Evolutionary conservation across 2,797 vertebrate species (phyloP), one percentile per base, ranked within the genome.

Genomic region (Acipenser ruthenus): DNA sequence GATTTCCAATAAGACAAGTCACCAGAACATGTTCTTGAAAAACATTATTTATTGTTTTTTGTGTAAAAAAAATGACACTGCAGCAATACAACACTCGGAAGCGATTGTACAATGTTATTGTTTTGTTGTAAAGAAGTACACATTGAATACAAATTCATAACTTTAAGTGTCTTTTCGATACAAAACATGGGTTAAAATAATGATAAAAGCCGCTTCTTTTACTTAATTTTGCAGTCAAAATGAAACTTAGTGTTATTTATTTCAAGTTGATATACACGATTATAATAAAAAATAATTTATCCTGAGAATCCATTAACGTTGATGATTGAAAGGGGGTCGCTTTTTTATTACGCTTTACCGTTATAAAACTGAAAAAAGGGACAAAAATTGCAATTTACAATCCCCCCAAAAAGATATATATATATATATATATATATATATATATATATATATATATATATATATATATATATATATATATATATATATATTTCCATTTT

Each of bases 1-100:
- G 23, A 37, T 37, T 37, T 37, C 23, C 68, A 75, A 83, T 62
- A 73, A 79, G 72, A 72, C 64, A 65, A 74, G 78, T 73, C 8
- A 75, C 78, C 79, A 81, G 82, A 73, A 67, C 63, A 70, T 82
- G 23, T 78, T 86, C 89, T 89, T 89, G 74, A 77, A 93, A 94
- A 93, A 92, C 86, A 88, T 89, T 89, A 92, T 95, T 96, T 95
- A 93, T 96, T 96, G 93, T 96, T 96, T 90, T 78, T 76, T 61
- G 89, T 93, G 91, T 93, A 95, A 94, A 95, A 80, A 92, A 86
- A 90, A 18, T 90, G 92, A 94, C 93, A 95, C 90, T 93, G 90
- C 86, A 91, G 89, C 84, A 90, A 93, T 92, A 97, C 92, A 95
- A 89, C 88, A 91, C 80, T 93, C 89, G 87, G 82, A 88, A 88